phyloP scores from a whole-genome alignment of 1,140 invertebrate species.

The Brachionus asplanchnoidis region DNA sequence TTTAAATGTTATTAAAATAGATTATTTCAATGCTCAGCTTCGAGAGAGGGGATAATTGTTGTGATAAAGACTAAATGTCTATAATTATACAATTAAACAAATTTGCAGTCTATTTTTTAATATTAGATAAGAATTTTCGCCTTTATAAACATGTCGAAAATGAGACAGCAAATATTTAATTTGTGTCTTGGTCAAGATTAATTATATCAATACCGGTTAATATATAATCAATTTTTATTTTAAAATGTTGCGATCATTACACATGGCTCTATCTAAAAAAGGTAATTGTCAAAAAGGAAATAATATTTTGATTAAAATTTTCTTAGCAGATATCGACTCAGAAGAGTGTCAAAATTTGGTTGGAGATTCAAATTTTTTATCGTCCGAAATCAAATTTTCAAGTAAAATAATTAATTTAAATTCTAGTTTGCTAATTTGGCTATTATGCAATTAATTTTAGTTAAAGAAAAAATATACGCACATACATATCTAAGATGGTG shows the following conservation, averaged over 20 bases:
- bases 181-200: not conserved
- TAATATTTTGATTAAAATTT: not conserved
- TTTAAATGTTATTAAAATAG: constrained; percentile 12
- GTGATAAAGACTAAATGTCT: constrained; percentile 8
- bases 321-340: not conserved
- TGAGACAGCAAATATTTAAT: constrained; percentile 24
- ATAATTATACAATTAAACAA: constrained; percentile 7
- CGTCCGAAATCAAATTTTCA: not conserved
- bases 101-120: not conserved
- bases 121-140: constrained; percentile 11
- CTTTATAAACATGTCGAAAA: not conserved
- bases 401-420: not conserved
- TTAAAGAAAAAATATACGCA: not conserved
- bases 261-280: not conserved
- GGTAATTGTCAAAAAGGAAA: not conserved
- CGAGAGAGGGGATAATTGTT: constrained; percentile 13
- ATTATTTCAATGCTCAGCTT: not conserved
- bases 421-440: not conserved
- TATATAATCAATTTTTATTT: not conserved
- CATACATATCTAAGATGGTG: constrained; percentile 3
- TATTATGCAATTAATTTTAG: not conserved
- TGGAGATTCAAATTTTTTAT: not conserved
- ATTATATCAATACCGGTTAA: not conserved
- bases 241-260: constrained; percentile 11
- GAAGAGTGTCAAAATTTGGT: not conserved